phyloP scores from a whole-genome alignment of 2,888 invertebrate genomes.

The Tipula confusa region DNA sequence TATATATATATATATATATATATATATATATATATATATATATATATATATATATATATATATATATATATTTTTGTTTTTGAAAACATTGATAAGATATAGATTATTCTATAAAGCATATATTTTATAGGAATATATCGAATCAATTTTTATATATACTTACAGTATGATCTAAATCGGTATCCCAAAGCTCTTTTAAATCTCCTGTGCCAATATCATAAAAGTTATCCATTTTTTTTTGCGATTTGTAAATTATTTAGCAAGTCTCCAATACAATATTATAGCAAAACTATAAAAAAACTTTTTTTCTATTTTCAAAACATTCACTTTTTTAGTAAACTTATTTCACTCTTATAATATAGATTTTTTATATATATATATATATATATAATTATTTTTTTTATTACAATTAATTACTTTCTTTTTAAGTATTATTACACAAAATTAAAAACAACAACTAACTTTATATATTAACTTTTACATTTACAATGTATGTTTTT shows the following conservation, averaged over 20 bases:
- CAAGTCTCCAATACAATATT: not conserved
- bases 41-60: too few relatives aligned
- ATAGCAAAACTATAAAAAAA: not conserved
- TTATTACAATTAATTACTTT: constrained; percentile 13
- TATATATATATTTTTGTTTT: too few relatives aligned
- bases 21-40: too few relatives aligned
- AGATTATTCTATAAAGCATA: not conserved
- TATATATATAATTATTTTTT: too few relatives aligned
- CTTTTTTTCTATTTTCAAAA: not conserved
- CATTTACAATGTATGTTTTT: not conserved
- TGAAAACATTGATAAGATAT: constrained; percentile 34
- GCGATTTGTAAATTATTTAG: not conserved
- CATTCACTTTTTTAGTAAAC: not conserved
- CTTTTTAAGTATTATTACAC: not conserved
- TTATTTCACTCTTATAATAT: not conserved
- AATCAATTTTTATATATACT: constrained; percentile 48
- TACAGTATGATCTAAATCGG: constrained; percentile 73
- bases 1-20: too few relatives aligned
- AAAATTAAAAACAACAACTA: not conserved
- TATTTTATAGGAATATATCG: constrained; percentile 34
- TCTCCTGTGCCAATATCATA: constrained; percentile 70
- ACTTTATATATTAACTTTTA: not conserved
- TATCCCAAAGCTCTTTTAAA: constrained; percentile 76
- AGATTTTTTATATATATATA: not conserved
- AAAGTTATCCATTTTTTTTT: constrained; percentile 62